Evolutionary conservation across 1,140 invertebrate genomes (phyloP).

Genomic region (Philaenus spumarius): DNA sequence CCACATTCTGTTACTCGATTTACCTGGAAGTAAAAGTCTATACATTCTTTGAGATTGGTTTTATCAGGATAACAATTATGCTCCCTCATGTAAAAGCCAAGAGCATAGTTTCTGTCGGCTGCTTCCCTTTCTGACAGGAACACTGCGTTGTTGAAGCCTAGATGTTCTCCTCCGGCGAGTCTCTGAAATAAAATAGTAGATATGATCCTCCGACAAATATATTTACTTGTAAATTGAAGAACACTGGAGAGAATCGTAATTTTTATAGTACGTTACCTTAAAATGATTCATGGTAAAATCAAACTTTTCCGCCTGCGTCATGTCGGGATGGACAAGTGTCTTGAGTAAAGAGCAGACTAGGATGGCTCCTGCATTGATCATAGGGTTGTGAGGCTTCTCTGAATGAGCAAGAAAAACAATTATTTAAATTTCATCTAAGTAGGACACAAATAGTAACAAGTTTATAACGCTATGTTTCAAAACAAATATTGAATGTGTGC

Average conservation of each 20-base stretch:
- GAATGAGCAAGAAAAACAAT: too few relatives aligned
- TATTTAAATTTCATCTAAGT: too few relatives aligned
- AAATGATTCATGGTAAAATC: conserved; percentile 75
- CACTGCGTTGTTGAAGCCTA: conserved; percentile 95
- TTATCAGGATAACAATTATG: conserved; percentile 90
- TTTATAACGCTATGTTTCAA: too few relatives aligned
- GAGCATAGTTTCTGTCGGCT: conserved; percentile 92
- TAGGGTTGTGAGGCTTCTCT: conserved; percentile 98
- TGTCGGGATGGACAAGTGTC: conserved; percentile 72
- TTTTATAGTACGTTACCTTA: too few relatives aligned
- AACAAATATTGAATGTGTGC: too few relatives aligned
- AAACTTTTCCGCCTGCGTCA: conserved; percentile 83
- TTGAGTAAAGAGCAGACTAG: conserved; percentile 84
- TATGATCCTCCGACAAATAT: too few relatives aligned
- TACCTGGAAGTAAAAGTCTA: conserved; percentile 98
- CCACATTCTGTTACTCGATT: too few relatives aligned
- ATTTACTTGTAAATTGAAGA: too few relatives aligned
- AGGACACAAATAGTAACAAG: too few relatives aligned
- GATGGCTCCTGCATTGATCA: conserved; percentile 98
- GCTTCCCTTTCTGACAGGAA: conserved; percentile 92
- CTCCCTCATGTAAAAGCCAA: conserved; percentile 97
- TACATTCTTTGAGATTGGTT: conserved; percentile 80
- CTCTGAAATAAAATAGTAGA: conserved; percentile 45
- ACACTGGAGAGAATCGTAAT: too few relatives aligned
- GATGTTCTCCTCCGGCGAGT: conserved; percentile 81